Conservation (phyloP, 2,888 invertebrate species). For the Coelopa pilipes region DNA sequence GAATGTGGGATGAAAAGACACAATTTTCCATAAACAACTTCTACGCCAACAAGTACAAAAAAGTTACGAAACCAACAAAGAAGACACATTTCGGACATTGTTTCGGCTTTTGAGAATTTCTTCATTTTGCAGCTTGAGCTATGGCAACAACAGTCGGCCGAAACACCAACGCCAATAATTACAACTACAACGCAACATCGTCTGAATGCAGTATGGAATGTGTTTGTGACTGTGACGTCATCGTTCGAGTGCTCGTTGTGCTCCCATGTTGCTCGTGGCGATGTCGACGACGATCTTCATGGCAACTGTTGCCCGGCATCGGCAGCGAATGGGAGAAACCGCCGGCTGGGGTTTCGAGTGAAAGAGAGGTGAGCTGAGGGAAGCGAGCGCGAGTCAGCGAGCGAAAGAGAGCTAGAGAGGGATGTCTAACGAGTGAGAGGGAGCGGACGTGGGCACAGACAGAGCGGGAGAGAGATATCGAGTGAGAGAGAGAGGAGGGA, state of each 20-base stretch:
- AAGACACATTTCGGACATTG: neutral
- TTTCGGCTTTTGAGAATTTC: neutral
- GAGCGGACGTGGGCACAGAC: no score
- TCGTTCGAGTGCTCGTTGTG: no score
- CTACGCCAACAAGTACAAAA: no score
- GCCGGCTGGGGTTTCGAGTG: no score
- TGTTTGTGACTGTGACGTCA: no score
- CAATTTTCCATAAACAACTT: no score
- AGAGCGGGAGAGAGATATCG: neutral
- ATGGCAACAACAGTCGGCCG: neutral
- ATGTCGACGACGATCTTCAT: constrained; percentile 13
- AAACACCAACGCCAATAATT: neutral
- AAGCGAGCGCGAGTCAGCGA: neutral
- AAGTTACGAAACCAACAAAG: constrained; percentile 4
- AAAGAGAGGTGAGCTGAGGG: no score
- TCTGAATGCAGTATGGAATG: no score
- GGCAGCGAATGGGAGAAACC: neutral
- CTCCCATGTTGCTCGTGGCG: neutral
- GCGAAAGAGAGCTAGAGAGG: neutral
- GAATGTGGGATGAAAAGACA: no score
- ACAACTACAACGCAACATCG: neutral
- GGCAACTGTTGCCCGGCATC: constrained; percentile 22
- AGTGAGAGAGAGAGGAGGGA: neutral
- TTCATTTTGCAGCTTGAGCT: neutral
- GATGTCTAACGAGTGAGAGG: no score